Conservation (phyloP, 2,113 vertebrate genomes). For the Baryphthengus martii region DNA sequence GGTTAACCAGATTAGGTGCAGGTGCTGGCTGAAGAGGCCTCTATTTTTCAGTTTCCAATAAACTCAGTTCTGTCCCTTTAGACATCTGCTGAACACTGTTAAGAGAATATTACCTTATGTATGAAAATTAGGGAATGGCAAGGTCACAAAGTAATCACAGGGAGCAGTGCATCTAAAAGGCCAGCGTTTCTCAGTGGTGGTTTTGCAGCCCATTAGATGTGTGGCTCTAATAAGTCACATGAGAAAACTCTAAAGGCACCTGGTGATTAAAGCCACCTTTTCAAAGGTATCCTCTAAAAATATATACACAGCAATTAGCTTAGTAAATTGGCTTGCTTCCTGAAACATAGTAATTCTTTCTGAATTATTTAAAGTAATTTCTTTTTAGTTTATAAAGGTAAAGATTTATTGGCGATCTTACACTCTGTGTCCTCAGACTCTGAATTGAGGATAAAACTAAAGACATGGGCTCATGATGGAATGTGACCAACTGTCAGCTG, state of each 20-base stretch:
- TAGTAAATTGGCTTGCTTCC: constrained; percentile 32
- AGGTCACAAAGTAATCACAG: background rate
- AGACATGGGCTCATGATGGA: background rate
- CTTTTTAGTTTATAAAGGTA: constrained; percentile 30
- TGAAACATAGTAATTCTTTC: constrained; percentile 20
- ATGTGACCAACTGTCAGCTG: background rate
- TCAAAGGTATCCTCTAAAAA: constrained; percentile 38
- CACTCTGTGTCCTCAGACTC: background rate
- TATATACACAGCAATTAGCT: constrained; percentile 12
- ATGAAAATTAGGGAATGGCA: constrained; percentile 2
- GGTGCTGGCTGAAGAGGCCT: background rate
- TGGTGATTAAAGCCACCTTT: constrained; percentile 44
- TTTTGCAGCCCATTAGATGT: constrained; percentile 23
- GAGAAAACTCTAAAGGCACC: constrained; percentile 6
- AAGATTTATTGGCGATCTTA: constrained; percentile 28
- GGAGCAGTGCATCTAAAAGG: background rate
- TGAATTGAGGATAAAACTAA: constrained; percentile 15
- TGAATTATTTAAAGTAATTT: constrained; percentile 24
- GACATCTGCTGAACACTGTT: background rate
- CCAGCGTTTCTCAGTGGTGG: background rate
- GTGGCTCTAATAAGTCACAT: constrained; percentile 11
- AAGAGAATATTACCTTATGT: background rate
- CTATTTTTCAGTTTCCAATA: background rate
- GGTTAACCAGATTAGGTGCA: background rate
- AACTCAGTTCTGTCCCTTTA: background rate